Conservation (phyloP, 2,797 vertebrate genomes). For the Acomys russatus region DNA sequence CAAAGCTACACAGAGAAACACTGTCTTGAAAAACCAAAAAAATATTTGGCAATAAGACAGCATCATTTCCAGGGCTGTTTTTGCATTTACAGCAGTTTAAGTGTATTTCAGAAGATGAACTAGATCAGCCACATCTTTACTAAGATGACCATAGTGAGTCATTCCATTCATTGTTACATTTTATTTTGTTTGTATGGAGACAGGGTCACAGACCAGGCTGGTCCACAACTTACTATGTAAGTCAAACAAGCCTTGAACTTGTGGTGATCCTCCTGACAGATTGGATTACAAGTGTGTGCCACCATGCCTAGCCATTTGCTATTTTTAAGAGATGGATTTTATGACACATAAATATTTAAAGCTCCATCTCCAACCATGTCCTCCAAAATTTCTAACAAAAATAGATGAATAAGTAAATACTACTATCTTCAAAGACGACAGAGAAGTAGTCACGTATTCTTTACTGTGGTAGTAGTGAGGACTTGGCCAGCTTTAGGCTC, state of each 20-base stretch:
- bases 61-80: slow-evolving; percentile 9
- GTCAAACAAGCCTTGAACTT: not conserved
- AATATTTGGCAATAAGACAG: not conserved
- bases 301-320: not conserved
- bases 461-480: not conserved
- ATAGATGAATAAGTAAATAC: slow-evolving; percentile 12
- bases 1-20: too few relatives aligned
- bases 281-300: not conserved
- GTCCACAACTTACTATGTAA: not conserved
- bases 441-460: not conserved
- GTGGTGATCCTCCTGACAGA: not conserved
- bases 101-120: slow-evolving; percentile 35
- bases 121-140: not conserved
- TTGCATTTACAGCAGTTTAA: slow-evolving; percentile 44
- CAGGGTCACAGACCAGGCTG: not conserved
- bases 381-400: slow-evolving; percentile 32
- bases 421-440: slow-evolving; percentile 54
- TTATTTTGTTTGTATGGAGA: not conserved
- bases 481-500: not conserved
- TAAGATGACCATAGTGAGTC: slow-evolving; percentile 1
- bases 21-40: too few relatives aligned
- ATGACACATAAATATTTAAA: slow-evolving; percentile 67
- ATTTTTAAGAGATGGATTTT: slow-evolving; percentile 33
- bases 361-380: not conserved
- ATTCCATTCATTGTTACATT: not conserved